These are phyloP conservation scores for Enteromius unitaeniatus DNA, from an alignment of 2,797 vertebrate genomes.

Conservation along the genomic window DNA sequence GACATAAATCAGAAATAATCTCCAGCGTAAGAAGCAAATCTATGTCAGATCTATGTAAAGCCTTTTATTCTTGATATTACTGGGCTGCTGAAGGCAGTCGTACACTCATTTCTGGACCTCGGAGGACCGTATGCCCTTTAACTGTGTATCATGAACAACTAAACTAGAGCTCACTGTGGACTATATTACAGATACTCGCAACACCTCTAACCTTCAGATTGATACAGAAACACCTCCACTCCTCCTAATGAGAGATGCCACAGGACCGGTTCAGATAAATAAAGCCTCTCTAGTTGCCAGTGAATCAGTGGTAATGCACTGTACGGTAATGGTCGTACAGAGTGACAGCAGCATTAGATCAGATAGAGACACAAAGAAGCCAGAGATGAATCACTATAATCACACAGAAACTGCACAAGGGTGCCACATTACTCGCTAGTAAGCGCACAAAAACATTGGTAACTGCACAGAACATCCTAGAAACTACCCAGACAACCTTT, in stretches of 20 bases:
- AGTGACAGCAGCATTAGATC: conserved; percentile 69
- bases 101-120: neutral
- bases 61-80: neutral
- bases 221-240: neutral
- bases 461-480: neutral
- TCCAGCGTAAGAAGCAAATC: conserved; percentile 3
- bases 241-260: conserved; percentile 5
- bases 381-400: conserved; percentile 65
- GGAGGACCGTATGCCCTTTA: neutral
- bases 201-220: neutral
- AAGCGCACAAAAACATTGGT: neutral
- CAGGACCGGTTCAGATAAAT: neutral
- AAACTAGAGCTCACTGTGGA: conserved; percentile 4
- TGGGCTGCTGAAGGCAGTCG: neutral
- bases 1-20: conserved; percentile 22
- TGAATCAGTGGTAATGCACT: neutral
- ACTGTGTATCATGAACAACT: neutral
- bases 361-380: conserved; percentile 62
- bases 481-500: neutral
- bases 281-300: neutral
- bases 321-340: too few species aligned
- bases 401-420: conserved; percentile 38
- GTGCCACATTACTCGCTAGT: neutral
- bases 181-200: neutral
- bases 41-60: conserved; percentile 26